phyloP scores from a whole-genome alignment of 2,113 vertebrate species.

The Meles meles region DNA sequence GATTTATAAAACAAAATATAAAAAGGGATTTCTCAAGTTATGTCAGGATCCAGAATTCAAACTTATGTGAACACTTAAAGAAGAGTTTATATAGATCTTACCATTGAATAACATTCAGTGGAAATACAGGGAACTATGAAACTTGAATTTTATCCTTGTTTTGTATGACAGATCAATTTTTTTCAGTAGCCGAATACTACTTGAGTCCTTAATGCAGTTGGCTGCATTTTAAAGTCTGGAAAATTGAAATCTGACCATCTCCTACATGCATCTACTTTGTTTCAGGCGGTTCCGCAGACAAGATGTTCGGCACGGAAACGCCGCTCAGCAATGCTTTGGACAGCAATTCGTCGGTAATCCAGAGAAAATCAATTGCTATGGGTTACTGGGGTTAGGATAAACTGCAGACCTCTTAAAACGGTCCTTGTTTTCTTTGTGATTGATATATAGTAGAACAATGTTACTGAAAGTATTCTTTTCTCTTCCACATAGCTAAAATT shows the following conservation, averaged over 20 bases:
- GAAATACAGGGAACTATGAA: neutral
- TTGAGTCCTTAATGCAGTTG: neutral
- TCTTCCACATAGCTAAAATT: neutral
- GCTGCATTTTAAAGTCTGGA: neutral
- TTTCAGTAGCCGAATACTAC: neutral
- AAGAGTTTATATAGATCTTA: neutral
- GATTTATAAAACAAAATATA: neutral
- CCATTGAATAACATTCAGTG: neutral
- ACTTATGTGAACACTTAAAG: neutral
- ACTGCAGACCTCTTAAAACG: neutral
- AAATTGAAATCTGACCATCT: neutral
- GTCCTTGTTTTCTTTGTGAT: neutral
- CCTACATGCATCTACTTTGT: constrained; percentile 33
- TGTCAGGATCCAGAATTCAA: neutral
- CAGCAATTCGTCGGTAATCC: constrained; percentile 92
- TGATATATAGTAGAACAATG: neutral
- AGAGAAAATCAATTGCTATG: neutral
- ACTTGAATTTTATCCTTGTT: neutral
- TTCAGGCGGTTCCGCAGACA: constrained; percentile 95
- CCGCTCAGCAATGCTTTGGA: constrained; percentile 95
- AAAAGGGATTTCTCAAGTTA: neutral
- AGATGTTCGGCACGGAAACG: constrained; percentile 96
- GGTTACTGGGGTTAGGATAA: neutral
- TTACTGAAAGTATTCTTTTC: neutral
- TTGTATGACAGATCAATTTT: neutral